These are phyloP conservation scores for Dipodomys spectabilis DNA, from an alignment of 2,113 vertebrate species.

Conservation along the genomic window DNA sequence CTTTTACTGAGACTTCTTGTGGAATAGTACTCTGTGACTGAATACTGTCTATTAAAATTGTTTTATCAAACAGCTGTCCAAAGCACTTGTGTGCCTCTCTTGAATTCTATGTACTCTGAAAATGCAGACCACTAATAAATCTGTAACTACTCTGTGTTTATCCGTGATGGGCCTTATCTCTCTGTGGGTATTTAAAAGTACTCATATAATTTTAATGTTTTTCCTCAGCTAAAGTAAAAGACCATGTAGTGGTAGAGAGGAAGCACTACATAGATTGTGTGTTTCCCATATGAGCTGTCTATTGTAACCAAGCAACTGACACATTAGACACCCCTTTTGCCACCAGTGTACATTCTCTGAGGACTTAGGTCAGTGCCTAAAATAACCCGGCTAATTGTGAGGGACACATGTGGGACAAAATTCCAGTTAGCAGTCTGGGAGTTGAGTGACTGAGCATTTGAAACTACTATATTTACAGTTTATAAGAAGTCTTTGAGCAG, in stretches of 20 bases:
- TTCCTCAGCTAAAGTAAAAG: conserved; percentile 13
- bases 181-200: conserved; percentile 26
- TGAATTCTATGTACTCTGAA: not conserved
- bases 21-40: not conserved
- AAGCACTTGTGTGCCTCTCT: conserved; percentile 4
- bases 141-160: not conserved
- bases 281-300: conserved; percentile 73
- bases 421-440: conserved; percentile 84
- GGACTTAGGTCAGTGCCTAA: conserved; percentile 90
- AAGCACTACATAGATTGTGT: conserved; percentile 1
- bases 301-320: conserved; percentile 82
- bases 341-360: conserved; percentile 87
- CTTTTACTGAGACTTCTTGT: conserved; percentile 9
- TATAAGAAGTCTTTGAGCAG: conserved; percentile 56
- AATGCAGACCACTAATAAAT: not conserved
- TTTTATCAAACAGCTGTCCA: conserved; percentile 62
- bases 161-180: not conserved
- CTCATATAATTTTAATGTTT: conserved; percentile 18
- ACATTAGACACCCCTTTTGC: conserved; percentile 82
- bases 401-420: conserved; percentile 86
- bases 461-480: conserved; percentile 79
- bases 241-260: not conserved
- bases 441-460: conserved; percentile 77
- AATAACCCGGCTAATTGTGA: conserved; percentile 90
- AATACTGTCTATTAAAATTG: not conserved